phyloP scores from a whole-genome alignment of 2,113 vertebrate genomes.

The Nesoenas mayeri region DNA sequence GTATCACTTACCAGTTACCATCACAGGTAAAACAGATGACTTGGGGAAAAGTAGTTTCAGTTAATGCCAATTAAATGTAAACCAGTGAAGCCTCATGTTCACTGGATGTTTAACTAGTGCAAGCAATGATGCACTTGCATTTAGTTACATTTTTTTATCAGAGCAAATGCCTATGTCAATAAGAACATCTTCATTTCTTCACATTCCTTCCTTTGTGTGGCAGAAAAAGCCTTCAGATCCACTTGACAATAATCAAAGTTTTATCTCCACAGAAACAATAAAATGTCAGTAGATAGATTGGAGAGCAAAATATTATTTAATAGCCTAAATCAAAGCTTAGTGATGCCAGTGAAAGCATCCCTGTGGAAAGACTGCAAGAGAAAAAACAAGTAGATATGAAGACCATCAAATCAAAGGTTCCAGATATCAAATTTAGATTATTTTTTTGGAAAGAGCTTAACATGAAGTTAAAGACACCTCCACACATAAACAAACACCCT shows the following conservation, averaged over 20 bases:
- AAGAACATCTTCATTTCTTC: background rate
- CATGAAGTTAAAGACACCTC: constrained; percentile 12
- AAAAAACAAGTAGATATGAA: background rate
- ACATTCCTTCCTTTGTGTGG: background rate
- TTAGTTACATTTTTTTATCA: background rate
- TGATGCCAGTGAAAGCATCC: background rate
- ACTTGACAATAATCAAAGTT: background rate
- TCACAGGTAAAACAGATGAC: background rate
- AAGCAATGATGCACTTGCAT: background rate
- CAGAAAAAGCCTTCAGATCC: constrained; percentile 11
- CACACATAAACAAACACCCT: constrained; percentile 28
- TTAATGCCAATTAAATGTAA: background rate
- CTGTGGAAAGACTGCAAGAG: background rate
- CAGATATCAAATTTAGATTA: constrained; percentile 22
- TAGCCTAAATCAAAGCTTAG: background rate
- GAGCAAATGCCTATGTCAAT: background rate
- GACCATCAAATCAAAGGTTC: background rate
- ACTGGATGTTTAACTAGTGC: background rate
- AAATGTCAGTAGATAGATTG: background rate
- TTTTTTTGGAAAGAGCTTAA: background rate
- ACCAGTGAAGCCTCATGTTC: accelerated
- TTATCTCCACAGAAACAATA: constrained; percentile 9
- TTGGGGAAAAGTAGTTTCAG: background rate
- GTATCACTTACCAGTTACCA: background rate
- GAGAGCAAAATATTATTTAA: constrained; percentile 12